phyloP scores from a whole-genome alignment of 1,140 invertebrate genomes.

The Papilio dardanus region DNA sequence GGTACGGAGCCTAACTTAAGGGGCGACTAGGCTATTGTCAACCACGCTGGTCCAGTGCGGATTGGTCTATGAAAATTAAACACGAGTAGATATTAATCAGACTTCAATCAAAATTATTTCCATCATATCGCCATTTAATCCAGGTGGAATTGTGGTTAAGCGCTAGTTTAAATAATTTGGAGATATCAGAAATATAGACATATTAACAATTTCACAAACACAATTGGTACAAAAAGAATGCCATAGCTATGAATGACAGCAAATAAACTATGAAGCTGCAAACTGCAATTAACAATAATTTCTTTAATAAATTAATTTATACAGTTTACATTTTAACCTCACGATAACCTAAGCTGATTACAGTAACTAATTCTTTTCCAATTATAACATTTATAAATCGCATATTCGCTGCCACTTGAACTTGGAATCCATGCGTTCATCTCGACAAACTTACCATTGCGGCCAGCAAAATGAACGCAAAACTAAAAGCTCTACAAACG shows the following conservation, averaged over 20 bases:
- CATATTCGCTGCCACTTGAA: conserved; percentile 47
- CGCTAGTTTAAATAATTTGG: too few relatives aligned
- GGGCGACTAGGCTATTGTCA: too few relatives aligned
- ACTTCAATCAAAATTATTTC: too few relatives aligned
- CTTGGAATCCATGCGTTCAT: conserved; percentile 56
- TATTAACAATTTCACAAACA: too few relatives aligned
- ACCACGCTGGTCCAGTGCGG: too few relatives aligned
- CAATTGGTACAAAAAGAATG: background rate
- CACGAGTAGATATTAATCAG: too few relatives aligned
- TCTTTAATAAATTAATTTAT: background rate
- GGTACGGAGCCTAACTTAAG: too few relatives aligned
- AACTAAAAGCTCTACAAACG: conserved; percentile 31
- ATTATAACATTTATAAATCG: conserved; percentile 54
- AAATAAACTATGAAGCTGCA: background rate
- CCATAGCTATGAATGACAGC: background rate
- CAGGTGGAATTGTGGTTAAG: too few relatives aligned
- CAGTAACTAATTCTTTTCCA: conserved; percentile 50
- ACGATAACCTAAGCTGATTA: conserved; percentile 38
- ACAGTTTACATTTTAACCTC: conserved; percentile 19
- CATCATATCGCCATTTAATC: too few relatives aligned
- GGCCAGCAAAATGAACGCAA: background rate
- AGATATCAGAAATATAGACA: too few relatives aligned
- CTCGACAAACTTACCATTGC: conserved; percentile 44
- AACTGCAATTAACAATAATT: background rate
- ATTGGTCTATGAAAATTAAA: too few relatives aligned